These are phyloP conservation scores for Proales similis DNA, from an alignment of 1,140 invertebrate genomes.

Conservation along the genomic window DNA sequence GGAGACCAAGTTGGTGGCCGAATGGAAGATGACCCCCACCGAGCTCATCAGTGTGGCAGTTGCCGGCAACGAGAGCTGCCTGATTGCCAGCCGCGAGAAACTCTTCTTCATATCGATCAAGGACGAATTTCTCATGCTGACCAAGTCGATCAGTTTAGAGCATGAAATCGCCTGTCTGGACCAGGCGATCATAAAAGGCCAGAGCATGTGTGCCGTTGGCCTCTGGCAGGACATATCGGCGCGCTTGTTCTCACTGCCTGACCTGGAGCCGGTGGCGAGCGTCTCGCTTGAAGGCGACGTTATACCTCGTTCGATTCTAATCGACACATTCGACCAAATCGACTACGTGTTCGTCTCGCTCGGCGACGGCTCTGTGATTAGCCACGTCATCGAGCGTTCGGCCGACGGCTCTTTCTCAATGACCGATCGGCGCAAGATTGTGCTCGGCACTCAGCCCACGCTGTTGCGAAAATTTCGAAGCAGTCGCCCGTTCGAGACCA, in stretches of 20 bases:
- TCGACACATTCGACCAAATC: conserved; percentile 10
- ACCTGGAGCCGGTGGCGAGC: conserved; percentile 61
- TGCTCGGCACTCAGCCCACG: conserved; percentile 91
- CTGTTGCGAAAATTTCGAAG: conserved; percentile 72
- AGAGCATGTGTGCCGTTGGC: conserved; percentile 77
- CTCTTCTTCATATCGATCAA: conserved; percentile 79
- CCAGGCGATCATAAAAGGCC: conserved; percentile 59
- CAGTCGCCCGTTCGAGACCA: conserved; percentile 71
- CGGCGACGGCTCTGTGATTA: conserved; percentile 34
- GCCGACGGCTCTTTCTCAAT: conserved; percentile 44
- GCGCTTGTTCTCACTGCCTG: conserved; percentile 69
- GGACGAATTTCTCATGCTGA: conserved; percentile 53
- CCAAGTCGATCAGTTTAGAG: conserved; percentile 61
- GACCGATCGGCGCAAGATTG: conserved; percentile 61
- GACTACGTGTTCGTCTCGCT: conserved; percentile 17
- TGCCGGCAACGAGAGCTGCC: conserved; percentile 70
- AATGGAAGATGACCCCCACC: conserved; percentile 69
- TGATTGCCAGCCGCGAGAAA: conserved; percentile 78
- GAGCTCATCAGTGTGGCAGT: conserved; percentile 79
- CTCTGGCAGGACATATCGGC: conserved; percentile 96
- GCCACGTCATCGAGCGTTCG: conserved; percentile 26
- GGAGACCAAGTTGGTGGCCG: conserved; percentile 62
- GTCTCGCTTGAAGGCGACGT: conserved; percentile 63
- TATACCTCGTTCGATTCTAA: conserved; percentile 12
- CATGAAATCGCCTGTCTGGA: conserved; percentile 94